A percentile compares a stretch with the other conserved stretches of the same genome.
Evolutionary conservation across 2,113 vertebrate genomes (phyloP).

Genomic region (Trinectes maculatus): DNA sequence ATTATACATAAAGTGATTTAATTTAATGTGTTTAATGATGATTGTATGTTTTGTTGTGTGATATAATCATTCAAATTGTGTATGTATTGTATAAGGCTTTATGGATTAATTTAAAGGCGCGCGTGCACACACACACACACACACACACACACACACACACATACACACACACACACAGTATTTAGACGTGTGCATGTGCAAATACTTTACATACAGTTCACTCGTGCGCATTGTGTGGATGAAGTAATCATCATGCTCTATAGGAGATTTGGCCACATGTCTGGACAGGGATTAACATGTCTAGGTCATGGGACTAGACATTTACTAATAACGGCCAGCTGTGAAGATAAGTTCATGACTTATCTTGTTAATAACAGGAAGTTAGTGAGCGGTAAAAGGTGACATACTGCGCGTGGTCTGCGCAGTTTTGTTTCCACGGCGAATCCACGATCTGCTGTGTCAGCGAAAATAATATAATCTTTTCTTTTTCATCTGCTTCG

Average conservation of each 20-base stretch:
- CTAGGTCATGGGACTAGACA: slow-evolving; percentile 78
- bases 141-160: too few species aligned
- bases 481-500: too few species aligned
- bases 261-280: slow-evolving; percentile 64
- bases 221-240: background rate
- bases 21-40: slow-evolving; percentile 1
- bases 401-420: background rate
- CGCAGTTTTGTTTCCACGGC: background rate
- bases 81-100: slow-evolving; percentile 1
- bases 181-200: background rate
- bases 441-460: background rate
- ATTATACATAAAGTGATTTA: background rate
- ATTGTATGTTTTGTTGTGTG: background rate
- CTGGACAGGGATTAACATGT: slow-evolving; percentile 77
- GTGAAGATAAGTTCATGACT: slow-evolving; percentile 32
- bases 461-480: background rate
- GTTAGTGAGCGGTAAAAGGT: slow-evolving; percentile 18
- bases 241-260: slow-evolving; percentile 60
- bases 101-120: too few species aligned
- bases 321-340: slow-evolving; percentile 68
- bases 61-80: background rate
- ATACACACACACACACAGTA: slow-evolving; percentile 4
- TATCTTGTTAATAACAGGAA: slow-evolving; percentile 25
- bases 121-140: background rate
- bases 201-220: background rate